Percentiles rank a stretch among this genome's conserved stretches.
Conservation (phyloP, 2,797 vertebrate genomes). For the Salmo trutta region DNA sequence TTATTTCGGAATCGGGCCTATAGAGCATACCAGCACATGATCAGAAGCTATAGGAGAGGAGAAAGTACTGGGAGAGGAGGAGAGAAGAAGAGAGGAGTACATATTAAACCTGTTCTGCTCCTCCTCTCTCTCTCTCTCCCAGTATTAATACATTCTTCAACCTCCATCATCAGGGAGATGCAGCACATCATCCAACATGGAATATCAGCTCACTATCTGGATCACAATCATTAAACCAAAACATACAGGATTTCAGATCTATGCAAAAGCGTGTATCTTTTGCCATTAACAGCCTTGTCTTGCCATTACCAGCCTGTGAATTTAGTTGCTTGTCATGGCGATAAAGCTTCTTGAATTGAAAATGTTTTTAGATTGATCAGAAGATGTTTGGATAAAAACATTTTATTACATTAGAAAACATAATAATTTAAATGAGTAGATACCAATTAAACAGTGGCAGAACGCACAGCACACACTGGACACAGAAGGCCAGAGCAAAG, state of each 20-base stretch:
- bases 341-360: neutral
- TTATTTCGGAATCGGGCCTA: too few species aligned
- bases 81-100: conserved; percentile 1
- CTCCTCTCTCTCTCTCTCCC: conserved; percentile 1
- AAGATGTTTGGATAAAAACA: conserved; percentile 46
- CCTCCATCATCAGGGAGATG: neutral
- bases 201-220: neutral
- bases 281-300: neutral
- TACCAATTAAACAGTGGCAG: conserved; percentile 42
- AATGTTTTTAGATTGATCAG: neutral
- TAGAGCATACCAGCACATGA: neutral
- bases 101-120: conserved; percentile 12
- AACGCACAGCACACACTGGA: conserved; percentile 41
- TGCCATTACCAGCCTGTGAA: neutral
- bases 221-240: neutral
- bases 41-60: neutral
- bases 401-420: conserved; percentile 54
- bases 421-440: conserved; percentile 51
- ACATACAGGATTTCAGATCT: neutral
- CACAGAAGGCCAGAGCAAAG: conserved; percentile 27
- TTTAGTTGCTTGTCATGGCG: neutral
- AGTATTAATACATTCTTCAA: conserved; percentile 33
- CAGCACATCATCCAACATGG: neutral
- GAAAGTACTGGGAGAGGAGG: neutral
- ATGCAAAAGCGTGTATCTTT: neutral